These are phyloP conservation scores for Conger conger DNA, from an alignment of 2,113 vertebrate genomes.

Conservation along the genomic window DNA sequence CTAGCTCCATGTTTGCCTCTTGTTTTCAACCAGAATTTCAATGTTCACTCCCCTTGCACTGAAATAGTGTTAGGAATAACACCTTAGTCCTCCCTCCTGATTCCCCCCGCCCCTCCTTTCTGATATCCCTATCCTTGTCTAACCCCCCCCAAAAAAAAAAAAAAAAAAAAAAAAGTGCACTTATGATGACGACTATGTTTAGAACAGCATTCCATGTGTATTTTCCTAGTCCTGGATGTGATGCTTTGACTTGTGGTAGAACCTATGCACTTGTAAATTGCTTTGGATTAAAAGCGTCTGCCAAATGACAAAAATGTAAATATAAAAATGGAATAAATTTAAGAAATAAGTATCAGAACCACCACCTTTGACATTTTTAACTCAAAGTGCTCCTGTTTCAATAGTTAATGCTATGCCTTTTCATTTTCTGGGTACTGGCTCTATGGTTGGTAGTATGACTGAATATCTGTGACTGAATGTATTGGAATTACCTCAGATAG, in stretches of 20 bases:
- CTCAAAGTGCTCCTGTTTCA: slow-evolving; percentile 12
- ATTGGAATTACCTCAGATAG: background rate
- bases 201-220: too few species aligned
- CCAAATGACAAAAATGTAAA: background rate
- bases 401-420: slow-evolving; percentile 18
- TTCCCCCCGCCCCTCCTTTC: too few species aligned
- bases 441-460: slow-evolving; percentile 8
- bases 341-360: background rate
- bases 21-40: background rate
- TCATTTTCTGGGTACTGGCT: background rate
- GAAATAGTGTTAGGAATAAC: background rate
- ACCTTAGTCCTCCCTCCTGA: too few species aligned
- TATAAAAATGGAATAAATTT: too few species aligned
- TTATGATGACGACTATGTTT: too few species aligned
- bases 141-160: too few species aligned
- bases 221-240: too few species aligned
- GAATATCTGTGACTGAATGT: slow-evolving; percentile 14
- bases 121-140: too few species aligned
- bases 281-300: too few species aligned
- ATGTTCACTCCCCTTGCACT: background rate
- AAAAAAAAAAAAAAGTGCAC: background rate
- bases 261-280: too few species aligned
- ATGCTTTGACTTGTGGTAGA: too few species aligned
- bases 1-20: background rate
- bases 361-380: slow-evolving; percentile 5